Percentiles rank a stretch among this genome's conserved stretches.
phyloP scores from a whole-genome alignment of 2,113 vertebrate genomes.

The Sceloporus tristichus region DNA sequence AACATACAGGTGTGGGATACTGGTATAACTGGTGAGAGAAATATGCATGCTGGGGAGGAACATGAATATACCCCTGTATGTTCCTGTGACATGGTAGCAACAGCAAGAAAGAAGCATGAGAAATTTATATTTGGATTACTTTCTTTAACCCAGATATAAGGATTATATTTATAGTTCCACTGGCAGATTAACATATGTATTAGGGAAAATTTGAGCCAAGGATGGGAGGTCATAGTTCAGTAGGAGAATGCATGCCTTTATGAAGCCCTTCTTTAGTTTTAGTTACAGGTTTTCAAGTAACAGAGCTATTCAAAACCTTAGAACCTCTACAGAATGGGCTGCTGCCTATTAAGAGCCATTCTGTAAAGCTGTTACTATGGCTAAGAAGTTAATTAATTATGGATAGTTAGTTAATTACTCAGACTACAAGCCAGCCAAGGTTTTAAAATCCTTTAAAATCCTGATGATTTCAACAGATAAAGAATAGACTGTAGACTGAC shows the following conservation, averaged over 20 bases:
- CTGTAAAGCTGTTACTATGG: not conserved
- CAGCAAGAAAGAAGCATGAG: not conserved
- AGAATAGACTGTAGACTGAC: not conserved
- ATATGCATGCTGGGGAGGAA: not conserved
- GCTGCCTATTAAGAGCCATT: not conserved
- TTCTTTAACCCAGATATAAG: not conserved
- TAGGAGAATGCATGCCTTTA: not conserved
- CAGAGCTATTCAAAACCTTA: not conserved
- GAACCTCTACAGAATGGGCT: not conserved
- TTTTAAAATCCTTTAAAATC: not conserved
- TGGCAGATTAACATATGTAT: not conserved
- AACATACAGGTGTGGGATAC: not conserved
- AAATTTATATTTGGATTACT: not conserved
- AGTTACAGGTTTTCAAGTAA: not conserved
- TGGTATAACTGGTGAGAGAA: not conserved
- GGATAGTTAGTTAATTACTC: not conserved
- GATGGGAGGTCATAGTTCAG: not conserved
- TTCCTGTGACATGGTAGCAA: not conserved
- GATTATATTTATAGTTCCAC: constrained; percentile 27
- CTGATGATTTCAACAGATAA: not conserved
- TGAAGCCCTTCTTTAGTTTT: not conserved
- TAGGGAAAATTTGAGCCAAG: constrained; percentile 15
- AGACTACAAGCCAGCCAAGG: not conserved
- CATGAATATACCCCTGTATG: not conserved
- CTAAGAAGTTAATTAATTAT: too few species aligned